phyloP scores from a whole-genome alignment of 1,140 invertebrate genomes.

The Drosophila cardini region DNA sequence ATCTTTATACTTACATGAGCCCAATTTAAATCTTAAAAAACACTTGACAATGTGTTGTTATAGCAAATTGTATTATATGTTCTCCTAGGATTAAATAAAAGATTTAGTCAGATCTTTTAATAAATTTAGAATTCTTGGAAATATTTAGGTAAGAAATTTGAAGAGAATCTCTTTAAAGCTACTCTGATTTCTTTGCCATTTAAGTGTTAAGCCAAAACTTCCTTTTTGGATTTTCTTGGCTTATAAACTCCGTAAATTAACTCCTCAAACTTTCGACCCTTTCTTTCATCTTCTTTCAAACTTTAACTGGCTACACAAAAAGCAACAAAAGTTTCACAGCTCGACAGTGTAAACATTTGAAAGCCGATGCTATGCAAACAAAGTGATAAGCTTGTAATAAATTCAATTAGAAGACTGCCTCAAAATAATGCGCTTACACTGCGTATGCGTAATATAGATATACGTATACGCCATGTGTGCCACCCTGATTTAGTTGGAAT shows the following conservation, averaged over 20 bases:
- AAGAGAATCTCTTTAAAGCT: background rate
- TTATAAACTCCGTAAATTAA: slow-evolving; percentile 36
- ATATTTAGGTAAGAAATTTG: background rate
- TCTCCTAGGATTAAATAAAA: slow-evolving; percentile 4
- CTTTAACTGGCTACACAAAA: slow-evolving; percentile 55
- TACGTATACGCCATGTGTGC: slow-evolving; percentile 44
- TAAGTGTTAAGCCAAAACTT: background rate
- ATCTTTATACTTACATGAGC: slow-evolving; percentile 5
- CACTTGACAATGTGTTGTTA: slow-evolving; percentile 9
- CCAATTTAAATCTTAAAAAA: background rate
- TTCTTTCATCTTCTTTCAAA: slow-evolving; percentile 9
- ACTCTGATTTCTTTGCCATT: no score
- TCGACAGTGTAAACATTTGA: background rate
- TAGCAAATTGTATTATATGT: slow-evolving; percentile 3
- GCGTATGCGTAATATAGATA: slow-evolving; percentile 26
- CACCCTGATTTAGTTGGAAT: slow-evolving; percentile 19
- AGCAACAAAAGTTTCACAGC: background rate
- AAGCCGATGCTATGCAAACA: slow-evolving; percentile 23
- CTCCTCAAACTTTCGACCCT: slow-evolving; percentile 32
- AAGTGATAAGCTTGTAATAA: slow-evolving; percentile 26
- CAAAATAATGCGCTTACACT: slow-evolving; percentile 42
- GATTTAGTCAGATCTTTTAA: background rate
- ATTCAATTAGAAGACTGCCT: slow-evolving; percentile 24
- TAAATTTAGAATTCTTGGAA: slow-evolving; percentile 3
- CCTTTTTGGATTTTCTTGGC: slow-evolving; percentile 8